Evolutionary conservation across 2,113 vertebrate species (phyloP).

Genomic region (Varanus salvator): DNA sequence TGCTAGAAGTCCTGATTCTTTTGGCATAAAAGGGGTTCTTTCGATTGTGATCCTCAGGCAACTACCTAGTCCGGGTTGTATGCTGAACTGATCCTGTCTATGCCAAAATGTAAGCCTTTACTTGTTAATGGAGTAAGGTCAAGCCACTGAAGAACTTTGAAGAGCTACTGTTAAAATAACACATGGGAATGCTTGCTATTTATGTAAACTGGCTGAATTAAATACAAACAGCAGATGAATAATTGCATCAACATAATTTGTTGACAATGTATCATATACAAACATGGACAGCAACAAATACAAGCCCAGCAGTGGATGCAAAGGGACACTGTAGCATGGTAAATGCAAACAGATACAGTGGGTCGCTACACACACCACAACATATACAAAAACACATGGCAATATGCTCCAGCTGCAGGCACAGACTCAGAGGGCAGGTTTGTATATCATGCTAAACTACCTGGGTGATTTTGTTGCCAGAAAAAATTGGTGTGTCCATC

Average conservation of each 20-base stretch:
- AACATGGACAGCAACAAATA: neutral
- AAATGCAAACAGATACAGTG: too few species aligned
- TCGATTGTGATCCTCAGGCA: neutral
- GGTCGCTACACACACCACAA: too few species aligned
- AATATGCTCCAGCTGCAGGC: neutral
- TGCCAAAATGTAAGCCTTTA: neutral
- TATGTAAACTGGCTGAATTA: constrained; percentile 3
- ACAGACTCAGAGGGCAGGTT: neutral
- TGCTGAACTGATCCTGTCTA: neutral
- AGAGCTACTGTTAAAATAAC: neutral
- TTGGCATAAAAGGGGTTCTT: too few species aligned
- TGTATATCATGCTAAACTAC: neutral
- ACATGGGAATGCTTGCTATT: neutral
- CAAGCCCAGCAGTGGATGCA: neutral
- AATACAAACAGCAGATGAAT: neutral
- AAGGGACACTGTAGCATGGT: too few species aligned
- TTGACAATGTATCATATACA: neutral
- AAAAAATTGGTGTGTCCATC: too few species aligned
- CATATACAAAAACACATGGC: neutral
- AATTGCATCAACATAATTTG: neutral
- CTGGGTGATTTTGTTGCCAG: too few species aligned
- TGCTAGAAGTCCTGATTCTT: neutral
- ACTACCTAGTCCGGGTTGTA: too few species aligned
- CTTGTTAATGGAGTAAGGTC: neutral
- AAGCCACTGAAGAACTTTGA: neutral